phyloP scores from a whole-genome alignment of 2,113 vertebrate species.

The Nothocercus julius region DNA sequence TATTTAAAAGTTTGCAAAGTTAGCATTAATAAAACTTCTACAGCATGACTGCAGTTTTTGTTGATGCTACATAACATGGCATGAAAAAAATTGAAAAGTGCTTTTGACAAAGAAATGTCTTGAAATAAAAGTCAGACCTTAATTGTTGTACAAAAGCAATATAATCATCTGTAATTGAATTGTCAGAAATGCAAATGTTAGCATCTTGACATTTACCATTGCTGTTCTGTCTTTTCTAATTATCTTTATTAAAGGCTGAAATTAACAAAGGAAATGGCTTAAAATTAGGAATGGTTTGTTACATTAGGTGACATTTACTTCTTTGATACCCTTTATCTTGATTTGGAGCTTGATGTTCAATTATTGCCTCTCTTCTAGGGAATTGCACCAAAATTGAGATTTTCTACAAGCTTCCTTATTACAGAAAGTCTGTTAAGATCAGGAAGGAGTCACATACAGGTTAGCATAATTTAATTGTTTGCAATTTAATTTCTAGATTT shows the following conservation, averaged over 20 bases:
- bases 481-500: conserved; percentile 61
- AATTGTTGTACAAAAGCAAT: conserved; percentile 73
- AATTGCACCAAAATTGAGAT: conserved; percentile 93
- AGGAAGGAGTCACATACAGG: conserved; percentile 79
- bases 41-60: conserved; percentile 36
- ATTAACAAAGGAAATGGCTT: conserved; percentile 72
- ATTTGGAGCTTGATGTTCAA: conserved; percentile 73
- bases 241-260: conserved; percentile 77
- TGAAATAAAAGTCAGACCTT: conserved; percentile 70
- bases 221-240: conserved; percentile 77
- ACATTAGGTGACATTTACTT: conserved; percentile 76
- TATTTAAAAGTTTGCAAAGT: conserved; percentile 37
- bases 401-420: conserved; percentile 89
- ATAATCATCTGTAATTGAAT: conserved; percentile 75
- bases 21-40: conserved; percentile 23
- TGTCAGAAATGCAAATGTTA: conserved; percentile 77
- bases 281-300: conserved; percentile 72
- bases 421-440: conserved; percentile 84
- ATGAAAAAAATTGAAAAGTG: conserved; percentile 61
- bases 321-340: conserved; percentile 69
- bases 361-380: conserved; percentile 82
- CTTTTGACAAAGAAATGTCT: conserved; percentile 63
- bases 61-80: conserved; percentile 5
- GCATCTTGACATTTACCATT: conserved; percentile 76
- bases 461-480: conserved; percentile 72